Conservation (phyloP, 1,140 invertebrate species). For the Polyergus mexicanus region DNA sequence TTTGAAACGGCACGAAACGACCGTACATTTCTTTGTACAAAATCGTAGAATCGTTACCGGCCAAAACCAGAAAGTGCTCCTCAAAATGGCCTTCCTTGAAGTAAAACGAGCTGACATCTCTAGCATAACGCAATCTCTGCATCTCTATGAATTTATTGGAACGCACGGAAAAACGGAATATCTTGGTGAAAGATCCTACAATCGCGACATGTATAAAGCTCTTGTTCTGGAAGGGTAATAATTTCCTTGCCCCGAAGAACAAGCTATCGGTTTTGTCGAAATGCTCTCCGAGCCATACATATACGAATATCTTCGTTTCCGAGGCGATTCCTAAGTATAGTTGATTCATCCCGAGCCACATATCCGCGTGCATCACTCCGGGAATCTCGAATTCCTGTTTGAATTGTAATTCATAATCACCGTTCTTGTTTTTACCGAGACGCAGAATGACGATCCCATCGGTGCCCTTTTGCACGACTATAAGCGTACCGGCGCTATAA, state of each 20-base stretch:
- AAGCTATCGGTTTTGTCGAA: conserved; percentile 86
- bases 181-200: conserved; percentile 25
- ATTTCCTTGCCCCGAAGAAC: conserved; percentile 41
- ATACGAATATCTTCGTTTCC: conserved; percentile 75
- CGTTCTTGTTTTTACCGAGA: neutral
- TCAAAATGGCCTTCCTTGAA: conserved; percentile 54
- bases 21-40: conserved; percentile 82
- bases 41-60: conserved; percentile 66
- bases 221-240: conserved; percentile 69
- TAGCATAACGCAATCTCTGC: conserved; percentile 64
- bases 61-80: conserved; percentile 71
- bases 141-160: conserved; percentile 62
- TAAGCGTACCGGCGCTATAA: conserved; percentile 32
- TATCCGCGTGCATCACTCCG: conserved; percentile 28
- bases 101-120: conserved; percentile 60
- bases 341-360: conserved; percentile 73
- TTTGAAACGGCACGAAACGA: conserved; percentile 85
- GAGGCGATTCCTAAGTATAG: conserved; percentile 69
- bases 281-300: conserved; percentile 85
- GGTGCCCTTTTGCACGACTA: conserved; percentile 57
- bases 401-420: neutral
- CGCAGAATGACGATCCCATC: conserved; percentile 58
- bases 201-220: conserved; percentile 65
- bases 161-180: conserved; percentile 62
- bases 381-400: conserved; percentile 67